phyloP scores from a whole-genome alignment of 2,113 vertebrate genomes.

The Hemichromis elongatus region DNA sequence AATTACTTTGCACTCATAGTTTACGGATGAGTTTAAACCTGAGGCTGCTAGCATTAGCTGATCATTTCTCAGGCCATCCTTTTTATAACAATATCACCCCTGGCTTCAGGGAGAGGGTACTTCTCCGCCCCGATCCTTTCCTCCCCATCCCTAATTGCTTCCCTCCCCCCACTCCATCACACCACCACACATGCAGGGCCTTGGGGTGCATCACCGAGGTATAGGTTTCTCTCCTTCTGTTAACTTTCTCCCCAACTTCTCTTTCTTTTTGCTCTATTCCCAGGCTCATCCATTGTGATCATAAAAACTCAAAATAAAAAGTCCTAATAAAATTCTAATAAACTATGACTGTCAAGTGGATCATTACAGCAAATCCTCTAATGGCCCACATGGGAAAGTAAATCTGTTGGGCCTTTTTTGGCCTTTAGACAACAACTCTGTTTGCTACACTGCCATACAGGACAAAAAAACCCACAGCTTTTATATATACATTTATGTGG shows the following conservation, averaged over 20 bases:
- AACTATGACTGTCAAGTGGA: too few species aligned
- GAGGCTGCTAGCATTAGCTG: not conserved
- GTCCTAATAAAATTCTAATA: too few species aligned
- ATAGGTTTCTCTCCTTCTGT: not conserved
- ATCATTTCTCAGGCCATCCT: not conserved
- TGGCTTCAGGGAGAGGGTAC: not conserved
- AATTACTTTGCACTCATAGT: not conserved
- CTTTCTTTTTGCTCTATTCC: not conserved
- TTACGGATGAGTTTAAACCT: not conserved
- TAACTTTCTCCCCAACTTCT: not conserved
- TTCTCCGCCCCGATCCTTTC: not conserved
- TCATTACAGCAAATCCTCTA: too few species aligned
- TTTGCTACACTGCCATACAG: too few species aligned
- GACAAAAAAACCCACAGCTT: too few species aligned
- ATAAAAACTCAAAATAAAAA: too few species aligned
- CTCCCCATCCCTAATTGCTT: not conserved
- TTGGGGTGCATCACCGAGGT: not conserved
- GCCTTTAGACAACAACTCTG: too few species aligned
- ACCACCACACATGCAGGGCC: not conserved
- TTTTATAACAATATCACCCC: not conserved
- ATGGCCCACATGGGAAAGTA: too few species aligned
- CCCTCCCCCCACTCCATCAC: not conserved
- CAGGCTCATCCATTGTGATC: not conserved
- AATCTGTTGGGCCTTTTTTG: too few species aligned
- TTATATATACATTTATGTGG: too few species aligned